Base-by-base conservation (phyloP, 2,888 invertebrate genomes). In the Melanostoma mellinum region DNA sequence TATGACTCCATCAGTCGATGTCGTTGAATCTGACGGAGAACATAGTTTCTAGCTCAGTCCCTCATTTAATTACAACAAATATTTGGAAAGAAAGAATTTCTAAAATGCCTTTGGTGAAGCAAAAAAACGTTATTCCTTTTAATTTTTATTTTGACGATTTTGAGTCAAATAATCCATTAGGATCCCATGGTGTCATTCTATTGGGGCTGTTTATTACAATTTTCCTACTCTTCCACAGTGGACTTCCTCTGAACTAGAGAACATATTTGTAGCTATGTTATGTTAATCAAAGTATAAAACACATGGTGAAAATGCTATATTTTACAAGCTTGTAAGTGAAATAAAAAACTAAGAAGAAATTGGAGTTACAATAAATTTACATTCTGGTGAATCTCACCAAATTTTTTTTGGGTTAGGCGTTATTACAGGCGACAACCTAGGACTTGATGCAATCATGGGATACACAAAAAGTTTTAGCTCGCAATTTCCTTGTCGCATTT, bases 201-300 rank as follows among this genome's bases (percentile, higher is more conserved):
- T 55, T 20, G 55, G 58, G 2, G 56, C 40, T 8, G 56, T 56
- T 56, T 56, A 40, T 30, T 40, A 56, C 56, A 56, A 56, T 55
- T 55, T 55, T 55, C 55, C 36, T 6, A 36, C 6, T 20, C 38
- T 56, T n/a, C 53, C 53, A 36, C 53, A 55, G 10, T 36, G 53
- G 53, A 55, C 32, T 9, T 10, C 35, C 36, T 56, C 40, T 9
- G 56, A 56, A 20, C 9, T 10, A 8, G 38, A 40, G 0, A 56
- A 56, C 9, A 56, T 56, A 40, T 58, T 58, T 42, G 58, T 58
- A 40, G 58, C 42, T 4, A 40, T 58, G 42, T 30, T 58, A 30
- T 58, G 38, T 58, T 58, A 42, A 2, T 58, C 58, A 40, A 58
- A 58, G 40, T 42, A 42, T 32, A 58, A 58, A n/a, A 30, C 1